Evolutionary conservation across 2,113 vertebrate genomes (phyloP).

Genomic region (Pyxicephalus adspersus): DNA sequence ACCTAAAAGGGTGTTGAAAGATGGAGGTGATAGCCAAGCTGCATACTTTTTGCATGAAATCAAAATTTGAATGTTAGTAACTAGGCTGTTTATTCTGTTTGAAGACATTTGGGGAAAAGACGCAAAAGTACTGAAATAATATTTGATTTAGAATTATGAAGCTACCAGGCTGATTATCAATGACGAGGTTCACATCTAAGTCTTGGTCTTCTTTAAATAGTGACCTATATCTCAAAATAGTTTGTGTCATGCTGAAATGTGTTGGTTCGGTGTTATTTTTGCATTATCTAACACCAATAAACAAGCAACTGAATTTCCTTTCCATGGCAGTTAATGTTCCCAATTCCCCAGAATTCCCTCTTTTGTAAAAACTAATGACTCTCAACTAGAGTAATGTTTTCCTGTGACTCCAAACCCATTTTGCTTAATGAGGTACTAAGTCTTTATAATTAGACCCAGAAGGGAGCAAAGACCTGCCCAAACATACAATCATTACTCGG

Average conservation of each 20-base stretch:
- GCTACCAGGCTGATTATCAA: no score
- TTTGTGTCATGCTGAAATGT: not conserved
- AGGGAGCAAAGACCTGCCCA: conserved; percentile 76
- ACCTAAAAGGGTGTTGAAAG: no score
- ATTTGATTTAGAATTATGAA: no score
- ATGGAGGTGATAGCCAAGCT: no score
- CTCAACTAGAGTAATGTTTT: conserved; percentile 78
- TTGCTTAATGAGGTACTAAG: conserved; percentile 85
- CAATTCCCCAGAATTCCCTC: conserved; percentile 67
- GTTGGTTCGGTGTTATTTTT: not conserved
- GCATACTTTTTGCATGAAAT: no score
- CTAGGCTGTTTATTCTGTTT: no score
- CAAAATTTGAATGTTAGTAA: no score
- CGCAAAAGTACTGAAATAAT: no score
- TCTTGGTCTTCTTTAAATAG: no score
- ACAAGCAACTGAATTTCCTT: not conserved
- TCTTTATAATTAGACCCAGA: conserved; percentile 87
- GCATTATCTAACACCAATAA: conserved; percentile 26
- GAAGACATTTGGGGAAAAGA: no score
- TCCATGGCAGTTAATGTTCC: conserved; percentile 62
- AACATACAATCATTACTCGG: conserved; percentile 85
- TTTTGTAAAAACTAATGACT: conserved; percentile 80
- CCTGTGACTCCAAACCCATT: conserved; percentile 78
- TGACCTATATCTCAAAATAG: no score
- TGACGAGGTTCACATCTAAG: no score